Percentiles rank a stretch among this genome's conserved stretches.
These are phyloP conservation scores for Trichopoda pennipes DNA, from an alignment of 2,888 invertebrate genomes.

Conservation along the genomic window DNA sequence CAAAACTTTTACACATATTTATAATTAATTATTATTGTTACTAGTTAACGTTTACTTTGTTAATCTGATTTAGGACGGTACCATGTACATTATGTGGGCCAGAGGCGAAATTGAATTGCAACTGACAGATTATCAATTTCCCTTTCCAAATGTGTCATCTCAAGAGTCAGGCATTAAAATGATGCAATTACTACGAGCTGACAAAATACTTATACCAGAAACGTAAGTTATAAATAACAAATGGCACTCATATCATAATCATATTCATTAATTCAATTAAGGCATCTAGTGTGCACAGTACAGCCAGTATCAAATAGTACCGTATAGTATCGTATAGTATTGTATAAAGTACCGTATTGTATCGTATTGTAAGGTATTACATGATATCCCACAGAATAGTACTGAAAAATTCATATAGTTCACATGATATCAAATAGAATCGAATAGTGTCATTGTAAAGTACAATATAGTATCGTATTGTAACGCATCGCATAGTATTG, in stretches of 20 bases:
- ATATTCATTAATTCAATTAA: not conserved
- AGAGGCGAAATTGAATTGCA: constrained; percentile 87
- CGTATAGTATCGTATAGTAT: too few species aligned
- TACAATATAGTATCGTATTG: too few species aligned
- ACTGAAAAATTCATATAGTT: too few species aligned
- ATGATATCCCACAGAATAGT: too few species aligned
- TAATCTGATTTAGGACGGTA: constrained; percentile 86
- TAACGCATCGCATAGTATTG: too few species aligned
- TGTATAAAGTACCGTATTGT: too few species aligned
- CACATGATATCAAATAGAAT: too few species aligned
- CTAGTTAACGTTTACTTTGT: constrained; percentile 3
- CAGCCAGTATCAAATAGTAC: too few species aligned
- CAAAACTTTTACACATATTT: constrained; percentile 18
- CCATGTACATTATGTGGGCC: constrained; percentile 93
- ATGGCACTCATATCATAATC: not conserved
- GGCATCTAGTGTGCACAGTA: too few species aligned
- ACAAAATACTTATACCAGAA: constrained; percentile 80
- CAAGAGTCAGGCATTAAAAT: constrained; percentile 88
- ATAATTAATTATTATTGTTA: constrained; percentile 12
- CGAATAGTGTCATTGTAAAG: too few species aligned
- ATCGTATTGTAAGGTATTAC: too few species aligned
- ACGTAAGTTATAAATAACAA: constrained; percentile 73
- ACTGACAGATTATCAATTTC: constrained; percentile 79
- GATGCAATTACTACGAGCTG: constrained; percentile 84
- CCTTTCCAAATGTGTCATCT: constrained; percentile 79